Base-by-base conservation (phyloP, 2,888 invertebrate genomes). In the Gymnosoma rotundatum region DNA sequence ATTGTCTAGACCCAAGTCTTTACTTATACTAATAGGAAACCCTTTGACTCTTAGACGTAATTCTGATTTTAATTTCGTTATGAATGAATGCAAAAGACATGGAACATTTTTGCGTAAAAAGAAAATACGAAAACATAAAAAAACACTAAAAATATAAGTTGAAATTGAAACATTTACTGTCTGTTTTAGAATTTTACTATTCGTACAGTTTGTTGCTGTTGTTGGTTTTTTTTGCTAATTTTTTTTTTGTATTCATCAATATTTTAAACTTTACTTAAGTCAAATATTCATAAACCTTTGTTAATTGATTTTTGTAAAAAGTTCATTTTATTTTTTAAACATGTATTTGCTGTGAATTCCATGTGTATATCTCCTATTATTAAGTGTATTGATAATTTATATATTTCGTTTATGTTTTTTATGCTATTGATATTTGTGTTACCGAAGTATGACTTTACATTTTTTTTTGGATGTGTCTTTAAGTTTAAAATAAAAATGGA, bases 1-100 rank as follows among this genome's bases (percentile, higher is more conserved):
- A 10, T 87, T 95, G 6, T 95, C 95, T 1, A 90, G 95, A 54
- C 94, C 95, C 1, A 93, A 94, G 89, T 92, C 93, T 7, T 90
- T 95, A 18, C 90, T 95, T 16, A 93, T 95, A 58, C 90, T 95
- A 5, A 89, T 95, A 63, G 93, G 93, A 10, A 91, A 93, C 88
- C 91, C 92, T 0, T 83, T 88, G 18, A 90, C 93, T 7, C 87
- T 93, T 2, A 88, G 90, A 16, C 84, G 87, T 21, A 89, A 92
- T 83, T 7, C 64, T 0, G 88, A 90, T 79, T 90, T 91, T 60
- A 87, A 83, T 4, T 87, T 78, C 5, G 86, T 92, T 4, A 89
- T 92, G 16, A 73, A 89, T 7, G 88, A 89, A 74, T 92, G 92
- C 45, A 74, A 70, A 38, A 38, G 58, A 18, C 42, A 81, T 70